phyloP scores from a whole-genome alignment of 2,113 vertebrate genomes.

The Hippocampus barbouri region DNA sequence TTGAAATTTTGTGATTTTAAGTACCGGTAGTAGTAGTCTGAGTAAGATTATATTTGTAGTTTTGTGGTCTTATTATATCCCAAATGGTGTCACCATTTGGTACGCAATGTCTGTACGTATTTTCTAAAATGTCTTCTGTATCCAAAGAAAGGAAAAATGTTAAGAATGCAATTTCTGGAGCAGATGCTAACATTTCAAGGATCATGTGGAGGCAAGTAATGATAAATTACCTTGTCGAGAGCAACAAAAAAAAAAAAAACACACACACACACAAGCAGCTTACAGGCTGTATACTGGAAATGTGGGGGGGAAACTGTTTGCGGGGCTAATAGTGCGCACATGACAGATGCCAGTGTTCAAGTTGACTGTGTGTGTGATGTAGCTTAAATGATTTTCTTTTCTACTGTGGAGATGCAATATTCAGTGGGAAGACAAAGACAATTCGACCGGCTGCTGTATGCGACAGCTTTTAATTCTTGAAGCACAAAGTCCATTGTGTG shows the following conservation, averaged over 20 bases:
- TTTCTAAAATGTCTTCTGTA: constrained; percentile 22
- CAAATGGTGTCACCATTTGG: not conserved
- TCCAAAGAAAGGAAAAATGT: not conserved
- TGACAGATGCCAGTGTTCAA: constrained; percentile 48
- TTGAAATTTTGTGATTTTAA: not conserved
- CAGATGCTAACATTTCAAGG: constrained; percentile 43
- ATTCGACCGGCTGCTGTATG: constrained; percentile 4
- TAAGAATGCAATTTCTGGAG: constrained; percentile 38
- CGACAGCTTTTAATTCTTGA: constrained; percentile 19
- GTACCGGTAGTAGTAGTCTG: not conserved
- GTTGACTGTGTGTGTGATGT: constrained; percentile 34
- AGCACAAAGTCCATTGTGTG: constrained; percentile 25
- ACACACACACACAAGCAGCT: constrained; percentile 5
- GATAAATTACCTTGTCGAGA: constrained; percentile 34
- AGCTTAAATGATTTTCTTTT: constrained; percentile 31
- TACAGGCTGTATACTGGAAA: constrained; percentile 24
- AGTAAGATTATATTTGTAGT: not conserved
- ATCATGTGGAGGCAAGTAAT: constrained; percentile 38
- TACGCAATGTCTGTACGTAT: constrained; percentile 10
- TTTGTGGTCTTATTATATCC: not conserved
- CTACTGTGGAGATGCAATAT: constrained; percentile 6
- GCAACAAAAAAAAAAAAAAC: constrained; percentile 24
- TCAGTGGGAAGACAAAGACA: constrained; percentile 18
- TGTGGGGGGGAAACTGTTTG: constrained; percentile 34
- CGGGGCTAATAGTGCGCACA: constrained; percentile 36